A percentile compares a stretch with the other conserved stretches of the same genome.
These are phyloP conservation scores for Siphonodentalium dalli DNA, from an alignment of 2,888 invertebrate genomes.

Conservation along the genomic window DNA sequence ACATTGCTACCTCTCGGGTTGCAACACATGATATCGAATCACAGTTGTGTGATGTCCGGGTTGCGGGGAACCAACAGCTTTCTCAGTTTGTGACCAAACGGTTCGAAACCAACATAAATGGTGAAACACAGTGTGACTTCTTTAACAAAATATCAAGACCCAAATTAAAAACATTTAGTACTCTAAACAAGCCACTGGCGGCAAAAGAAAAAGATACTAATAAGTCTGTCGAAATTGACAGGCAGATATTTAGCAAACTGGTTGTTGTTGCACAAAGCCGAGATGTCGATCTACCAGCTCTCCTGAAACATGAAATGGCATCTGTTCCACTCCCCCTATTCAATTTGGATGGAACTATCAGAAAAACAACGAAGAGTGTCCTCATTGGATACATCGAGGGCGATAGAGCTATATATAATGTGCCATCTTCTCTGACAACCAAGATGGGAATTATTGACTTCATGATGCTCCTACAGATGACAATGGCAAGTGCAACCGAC, in stretches of 20 bases:
- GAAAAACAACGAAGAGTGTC: too few species aligned
- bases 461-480: too few species aligned
- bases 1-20: slow-evolving; percentile 13
- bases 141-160: slow-evolving; percentile 1
- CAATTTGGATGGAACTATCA: slow-evolving; percentile 8
- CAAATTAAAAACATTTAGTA: neutral
- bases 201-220: neutral
- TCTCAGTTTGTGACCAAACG: slow-evolving; percentile 1
- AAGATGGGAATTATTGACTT: too few species aligned
- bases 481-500: too few species aligned
- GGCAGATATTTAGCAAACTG: slow-evolving; percentile 8
- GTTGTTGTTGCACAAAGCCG: slow-evolving; percentile 5
- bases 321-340: slow-evolving; percentile 6
- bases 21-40: slow-evolving; percentile 1
- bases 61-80: neutral
- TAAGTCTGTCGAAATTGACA: slow-evolving; percentile 7
- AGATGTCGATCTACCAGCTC: neutral
- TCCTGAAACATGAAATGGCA: slow-evolving; percentile 1
- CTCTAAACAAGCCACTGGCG: neutral
- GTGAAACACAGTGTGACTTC: too few species aligned
- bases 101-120: neutral
- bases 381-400: too few species aligned
- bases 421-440: too few species aligned
- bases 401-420: too few species aligned
- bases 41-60: neutral